Evolutionary conservation across 1,140 invertebrate genomes (phyloP).

Genomic region (Aphelinus certus): DNA sequence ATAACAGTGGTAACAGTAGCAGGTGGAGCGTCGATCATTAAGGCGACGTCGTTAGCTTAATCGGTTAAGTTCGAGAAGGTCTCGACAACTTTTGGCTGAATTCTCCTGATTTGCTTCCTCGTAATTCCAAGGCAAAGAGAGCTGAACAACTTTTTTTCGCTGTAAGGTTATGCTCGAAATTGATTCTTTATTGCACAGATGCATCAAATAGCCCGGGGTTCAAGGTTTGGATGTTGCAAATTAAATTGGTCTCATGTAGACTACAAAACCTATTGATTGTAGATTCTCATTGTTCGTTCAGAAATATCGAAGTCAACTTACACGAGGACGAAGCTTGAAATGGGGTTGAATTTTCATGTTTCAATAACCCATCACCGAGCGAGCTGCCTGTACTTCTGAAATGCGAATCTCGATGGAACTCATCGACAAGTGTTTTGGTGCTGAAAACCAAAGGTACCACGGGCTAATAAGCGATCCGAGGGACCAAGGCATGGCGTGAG

Average conservation of each 20-base stretch:
- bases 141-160: background rate
- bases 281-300: background rate
- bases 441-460: too few species aligned
- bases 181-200: too few species aligned
- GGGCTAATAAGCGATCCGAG: too few species aligned
- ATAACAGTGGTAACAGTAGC: too few species aligned
- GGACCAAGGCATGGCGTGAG: too few species aligned
- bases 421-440: too few species aligned
- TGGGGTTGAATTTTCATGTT: too few species aligned
- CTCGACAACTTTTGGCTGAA: background rate
- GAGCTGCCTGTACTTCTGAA: too few species aligned
- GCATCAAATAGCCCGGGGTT: background rate
- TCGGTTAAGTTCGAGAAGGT: background rate
- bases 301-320: too few species aligned
- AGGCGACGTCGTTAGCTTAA: background rate
- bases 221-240: background rate
- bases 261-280: background rate
- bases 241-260: background rate
- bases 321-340: too few species aligned
- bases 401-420: too few species aligned
- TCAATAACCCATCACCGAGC: too few species aligned
- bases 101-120: background rate
- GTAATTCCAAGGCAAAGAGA: background rate
- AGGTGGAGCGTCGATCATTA: slow-evolving; percentile 6
- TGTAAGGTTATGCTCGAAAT: background rate